A percentile compares a stretch with the other conserved stretches of the same genome.
phyloP scores from a whole-genome alignment of 1,140 invertebrate species.

The Bombus huntii region DNA sequence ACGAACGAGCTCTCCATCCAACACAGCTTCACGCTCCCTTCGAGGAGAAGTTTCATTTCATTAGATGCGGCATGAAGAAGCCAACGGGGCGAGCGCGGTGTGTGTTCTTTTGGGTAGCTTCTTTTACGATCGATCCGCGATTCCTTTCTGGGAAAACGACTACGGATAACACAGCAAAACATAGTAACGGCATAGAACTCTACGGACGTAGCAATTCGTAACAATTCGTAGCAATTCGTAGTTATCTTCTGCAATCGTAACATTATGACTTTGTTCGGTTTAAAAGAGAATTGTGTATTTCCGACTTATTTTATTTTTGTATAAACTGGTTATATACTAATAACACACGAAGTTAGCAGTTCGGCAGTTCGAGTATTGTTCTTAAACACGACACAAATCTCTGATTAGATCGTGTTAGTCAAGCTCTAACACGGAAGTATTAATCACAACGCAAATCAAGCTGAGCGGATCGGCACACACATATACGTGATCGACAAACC shows the following conservation, averaged over 20 bases:
- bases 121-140: not conserved
- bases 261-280: too few relatives aligned
- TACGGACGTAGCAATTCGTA: too few relatives aligned
- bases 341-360: not conserved
- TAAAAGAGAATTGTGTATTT: too few relatives aligned
- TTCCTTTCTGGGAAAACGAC: not conserved
- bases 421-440: conserved; percentile 39
- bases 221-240: too few relatives aligned
- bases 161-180: not conserved
- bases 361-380: too few relatives aligned
- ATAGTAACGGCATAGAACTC: too few relatives aligned
- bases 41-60: conserved; percentile 58
- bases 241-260: too few relatives aligned
- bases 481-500: conserved; percentile 15
- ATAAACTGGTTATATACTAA: not conserved
- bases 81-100: not conserved
- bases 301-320: too few relatives aligned
- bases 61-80: conserved; percentile 17
- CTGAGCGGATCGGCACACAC: not conserved
- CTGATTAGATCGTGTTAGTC: conserved; percentile 37
- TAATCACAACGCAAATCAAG: conserved; percentile 47
- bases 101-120: not conserved
- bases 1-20: conserved; percentile 97
- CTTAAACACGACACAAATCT: not conserved
- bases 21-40: conserved; percentile 85